phyloP scores from a whole-genome alignment of 2,888 invertebrate genomes.

The Epinotia bilunana region DNA sequence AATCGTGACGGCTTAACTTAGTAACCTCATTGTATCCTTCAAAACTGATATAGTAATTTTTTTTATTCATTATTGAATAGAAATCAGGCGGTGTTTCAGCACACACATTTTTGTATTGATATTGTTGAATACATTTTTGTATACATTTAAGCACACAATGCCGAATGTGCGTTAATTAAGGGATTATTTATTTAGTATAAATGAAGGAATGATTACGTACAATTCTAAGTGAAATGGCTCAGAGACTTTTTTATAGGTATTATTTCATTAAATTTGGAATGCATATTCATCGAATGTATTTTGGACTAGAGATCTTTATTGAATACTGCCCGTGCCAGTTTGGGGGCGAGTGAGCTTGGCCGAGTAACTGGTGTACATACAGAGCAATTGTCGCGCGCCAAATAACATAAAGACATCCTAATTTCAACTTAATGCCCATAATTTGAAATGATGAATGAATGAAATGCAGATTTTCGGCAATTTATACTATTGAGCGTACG shows the following conservation, averaged over 20 bases:
- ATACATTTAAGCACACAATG: constrained; percentile 34
- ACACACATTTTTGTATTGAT: constrained; percentile 39
- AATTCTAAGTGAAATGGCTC: constrained; percentile 41
- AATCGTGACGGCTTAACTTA: constrained; percentile 51
- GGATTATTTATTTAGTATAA: constrained; percentile 70
- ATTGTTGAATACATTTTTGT: constrained; percentile 40
- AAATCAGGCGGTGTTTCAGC: constrained; percentile 29
- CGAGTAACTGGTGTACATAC: constrained; percentile 52
- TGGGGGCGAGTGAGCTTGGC: constrained; percentile 18
- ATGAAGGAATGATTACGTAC: constrained; percentile 53
- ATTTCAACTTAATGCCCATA: neutral
- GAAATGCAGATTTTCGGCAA: neutral
- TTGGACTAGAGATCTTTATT: constrained; percentile 62
- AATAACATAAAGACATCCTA: constrained; percentile 11
- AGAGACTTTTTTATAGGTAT: constrained; percentile 39
- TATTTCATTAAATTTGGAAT: constrained; percentile 34
- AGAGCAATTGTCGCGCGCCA: constrained; percentile 47
- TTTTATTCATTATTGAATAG: constrained; percentile 34
- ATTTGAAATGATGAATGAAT: neutral
- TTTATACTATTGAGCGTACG: constrained; percentile 19
- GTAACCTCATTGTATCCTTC: constrained; percentile 50
- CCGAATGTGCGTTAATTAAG: constrained; percentile 57
- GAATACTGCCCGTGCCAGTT: constrained; percentile 43
- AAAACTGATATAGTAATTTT: constrained; percentile 41
- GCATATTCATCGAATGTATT: constrained; percentile 48